A percentile compares a stretch with the other conserved stretches of the same genome.
phyloP scores from a whole-genome alignment of 2,797 vertebrate species.

The Uromys caudimaculatus region DNA sequence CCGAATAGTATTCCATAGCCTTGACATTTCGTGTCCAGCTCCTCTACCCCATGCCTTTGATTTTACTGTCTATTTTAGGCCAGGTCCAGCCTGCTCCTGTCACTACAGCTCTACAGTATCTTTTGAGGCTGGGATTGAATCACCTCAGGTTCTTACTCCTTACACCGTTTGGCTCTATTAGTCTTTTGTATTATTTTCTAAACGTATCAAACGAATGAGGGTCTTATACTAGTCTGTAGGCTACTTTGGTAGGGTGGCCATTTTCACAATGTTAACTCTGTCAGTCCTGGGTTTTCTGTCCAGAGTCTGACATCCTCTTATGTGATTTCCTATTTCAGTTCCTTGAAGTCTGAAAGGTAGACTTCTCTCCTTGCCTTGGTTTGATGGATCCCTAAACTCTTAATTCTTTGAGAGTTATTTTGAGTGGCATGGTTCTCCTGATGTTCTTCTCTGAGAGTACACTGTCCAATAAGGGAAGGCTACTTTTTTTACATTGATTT shows the following conservation, averaged over 20 bases:
- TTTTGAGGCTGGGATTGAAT: neutral
- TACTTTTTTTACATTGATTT: neutral
- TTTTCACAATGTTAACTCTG: neutral
- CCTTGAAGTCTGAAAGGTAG: neutral
- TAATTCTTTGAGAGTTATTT: neutral
- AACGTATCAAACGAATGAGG: neutral
- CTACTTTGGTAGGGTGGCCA: neutral
- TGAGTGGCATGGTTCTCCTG: neutral
- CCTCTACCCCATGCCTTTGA: neutral
- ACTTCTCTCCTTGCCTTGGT: neutral
- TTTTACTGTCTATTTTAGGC: neutral
- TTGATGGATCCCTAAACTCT: neutral
- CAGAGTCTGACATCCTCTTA: neutral
- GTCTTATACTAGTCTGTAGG: neutral
- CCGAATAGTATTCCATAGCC: neutral
- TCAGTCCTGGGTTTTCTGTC: neutral
- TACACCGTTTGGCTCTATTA: neutral
- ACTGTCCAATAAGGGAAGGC: neutral
- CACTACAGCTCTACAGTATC: neutral
- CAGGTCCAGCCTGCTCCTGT: neutral
- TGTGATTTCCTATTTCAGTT: no score
- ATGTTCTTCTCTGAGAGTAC: neutral
- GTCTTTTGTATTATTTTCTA: neutral
- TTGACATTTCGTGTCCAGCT: neutral
- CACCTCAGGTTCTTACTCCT: neutral